Percentiles rank a stretch among this genome's conserved stretches.
Evolutionary conservation across 2,113 vertebrate genomes (phyloP).

Genomic region (Calyptommatus sinebrachiatus): DNA sequence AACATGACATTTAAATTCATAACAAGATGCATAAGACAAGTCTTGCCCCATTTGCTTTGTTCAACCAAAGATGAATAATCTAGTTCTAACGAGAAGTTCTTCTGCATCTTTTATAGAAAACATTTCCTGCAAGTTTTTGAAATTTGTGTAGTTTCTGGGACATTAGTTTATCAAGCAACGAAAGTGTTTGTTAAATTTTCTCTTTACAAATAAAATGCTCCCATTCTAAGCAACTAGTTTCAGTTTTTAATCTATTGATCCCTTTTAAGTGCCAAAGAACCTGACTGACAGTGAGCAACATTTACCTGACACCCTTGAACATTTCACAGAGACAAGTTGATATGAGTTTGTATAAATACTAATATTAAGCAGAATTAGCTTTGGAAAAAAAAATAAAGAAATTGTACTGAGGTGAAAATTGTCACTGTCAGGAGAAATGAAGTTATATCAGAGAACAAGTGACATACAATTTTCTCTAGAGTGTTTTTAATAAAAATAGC

Average conservation of each 20-base stretch:
- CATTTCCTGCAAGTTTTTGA: constrained; percentile 52
- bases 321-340: constrained; percentile 86
- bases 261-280: constrained; percentile 76
- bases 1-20: constrained; percentile 70
- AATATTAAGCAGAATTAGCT: constrained; percentile 87
- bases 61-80: constrained; percentile 65
- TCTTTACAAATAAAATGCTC: constrained; percentile 75
- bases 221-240: constrained; percentile 65
- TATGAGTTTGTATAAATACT: constrained; percentile 86
- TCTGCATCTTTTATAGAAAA: constrained; percentile 53
- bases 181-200: constrained; percentile 64
- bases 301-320: constrained; percentile 81
- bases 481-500: constrained; percentile 91
- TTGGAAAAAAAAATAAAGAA: constrained; percentile 83
- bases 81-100: constrained; percentile 65
- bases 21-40: constrained; percentile 71
- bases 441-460: constrained; percentile 86
- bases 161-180: constrained; percentile 59
- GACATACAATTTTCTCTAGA: constrained; percentile 87
- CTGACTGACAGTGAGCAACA: constrained; percentile 82
- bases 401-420: constrained; percentile 87
- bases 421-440: constrained; percentile 87
- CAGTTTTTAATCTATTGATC: constrained; percentile 79
- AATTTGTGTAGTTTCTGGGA: constrained; percentile 44
- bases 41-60: constrained; percentile 50